Evolutionary conservation across 2,888 invertebrate species (phyloP).

Genomic region (Pycnomerus fuliginosus): DNA sequence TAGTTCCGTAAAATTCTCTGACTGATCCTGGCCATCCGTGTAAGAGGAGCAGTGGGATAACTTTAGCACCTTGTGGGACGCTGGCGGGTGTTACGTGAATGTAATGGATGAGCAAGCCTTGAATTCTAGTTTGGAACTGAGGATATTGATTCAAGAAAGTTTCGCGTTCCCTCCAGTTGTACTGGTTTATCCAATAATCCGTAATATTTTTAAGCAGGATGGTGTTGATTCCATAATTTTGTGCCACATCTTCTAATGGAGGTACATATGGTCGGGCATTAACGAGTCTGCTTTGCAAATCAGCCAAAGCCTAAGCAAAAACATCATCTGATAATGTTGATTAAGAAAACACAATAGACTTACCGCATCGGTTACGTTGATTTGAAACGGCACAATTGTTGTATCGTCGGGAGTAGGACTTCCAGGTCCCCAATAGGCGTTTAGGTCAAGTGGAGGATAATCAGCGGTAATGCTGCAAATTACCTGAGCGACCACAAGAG

Average conservation of each 20-base stretch:
- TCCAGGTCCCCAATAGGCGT: constrained; percentile 14
- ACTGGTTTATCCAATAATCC: constrained; percentile 74
- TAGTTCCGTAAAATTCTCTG: constrained; percentile 75
- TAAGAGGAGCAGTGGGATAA: constrained; percentile 67
- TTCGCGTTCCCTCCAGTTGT: constrained; percentile 67
- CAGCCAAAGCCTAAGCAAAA: too few species aligned
- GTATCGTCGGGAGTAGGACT: constrained; percentile 9
- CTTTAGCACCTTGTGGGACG: constrained; percentile 42
- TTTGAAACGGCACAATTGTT: constrained; percentile 11
- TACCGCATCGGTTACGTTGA: constrained; percentile 13
- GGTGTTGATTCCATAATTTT: constrained; percentile 80
- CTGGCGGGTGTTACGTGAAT: constrained; percentile 58
- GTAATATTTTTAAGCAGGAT: constrained; percentile 63
- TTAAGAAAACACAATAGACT: too few species aligned
- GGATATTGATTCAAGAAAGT: constrained; percentile 63
- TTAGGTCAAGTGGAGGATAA: too few species aligned
- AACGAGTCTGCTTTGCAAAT: constrained; percentile 58
- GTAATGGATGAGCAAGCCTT: constrained; percentile 65
- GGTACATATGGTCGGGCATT: constrained; percentile 46
- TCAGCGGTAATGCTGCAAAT: too few species aligned
- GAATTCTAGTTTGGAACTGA: constrained; percentile 71
- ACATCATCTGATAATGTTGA: too few species aligned
- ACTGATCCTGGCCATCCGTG: constrained; percentile 93
- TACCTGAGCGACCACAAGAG: too few species aligned
- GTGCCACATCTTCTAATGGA: constrained; percentile 67